phyloP scores from a whole-genome alignment of 2,113 vertebrate genomes.

The Crocuta crocuta region DNA sequence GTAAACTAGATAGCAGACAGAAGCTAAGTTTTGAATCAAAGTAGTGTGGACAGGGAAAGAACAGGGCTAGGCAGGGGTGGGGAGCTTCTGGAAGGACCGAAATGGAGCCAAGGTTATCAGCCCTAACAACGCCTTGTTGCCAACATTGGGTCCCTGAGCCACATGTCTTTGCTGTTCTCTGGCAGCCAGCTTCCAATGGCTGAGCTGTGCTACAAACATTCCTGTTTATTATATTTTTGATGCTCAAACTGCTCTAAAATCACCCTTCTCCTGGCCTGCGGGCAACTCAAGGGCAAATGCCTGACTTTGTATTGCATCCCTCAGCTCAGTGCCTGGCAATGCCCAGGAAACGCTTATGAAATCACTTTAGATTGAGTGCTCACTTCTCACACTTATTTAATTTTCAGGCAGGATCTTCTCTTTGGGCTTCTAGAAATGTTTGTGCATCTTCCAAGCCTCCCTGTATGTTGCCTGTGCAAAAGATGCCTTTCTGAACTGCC shows the following conservation, averaged over 20 bases:
- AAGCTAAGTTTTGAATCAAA: not conserved
- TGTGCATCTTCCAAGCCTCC: not conserved
- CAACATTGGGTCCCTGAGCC: fast-evolving
- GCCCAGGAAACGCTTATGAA: not conserved
- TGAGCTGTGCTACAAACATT: not conserved
- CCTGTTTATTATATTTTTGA: too few species aligned
- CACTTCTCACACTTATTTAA: not conserved
- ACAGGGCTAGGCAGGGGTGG: too few species aligned
- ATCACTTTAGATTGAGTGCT: not conserved
- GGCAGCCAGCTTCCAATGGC: not conserved
- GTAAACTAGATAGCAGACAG: not conserved
- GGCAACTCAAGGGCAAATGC: not conserved
- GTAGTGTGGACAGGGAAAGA: not conserved
- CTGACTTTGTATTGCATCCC: not conserved
- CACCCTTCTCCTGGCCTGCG: not conserved
- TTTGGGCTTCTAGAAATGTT: not conserved
- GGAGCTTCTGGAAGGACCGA: not conserved
- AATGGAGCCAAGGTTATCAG: not conserved
- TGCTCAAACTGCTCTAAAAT: not conserved
- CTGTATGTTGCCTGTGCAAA: not conserved
- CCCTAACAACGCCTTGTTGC: fast-evolving
- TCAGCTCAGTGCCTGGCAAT: not conserved
- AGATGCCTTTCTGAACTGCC: not conserved
- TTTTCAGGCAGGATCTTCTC: not conserved
- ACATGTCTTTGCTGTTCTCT: not conserved